Percentiles rank a stretch among this genome's conserved stretches.
These are phyloP conservation scores for Thermophis baileyi DNA, from an alignment of 2,113 vertebrate genomes.

Conservation along the genomic window DNA sequence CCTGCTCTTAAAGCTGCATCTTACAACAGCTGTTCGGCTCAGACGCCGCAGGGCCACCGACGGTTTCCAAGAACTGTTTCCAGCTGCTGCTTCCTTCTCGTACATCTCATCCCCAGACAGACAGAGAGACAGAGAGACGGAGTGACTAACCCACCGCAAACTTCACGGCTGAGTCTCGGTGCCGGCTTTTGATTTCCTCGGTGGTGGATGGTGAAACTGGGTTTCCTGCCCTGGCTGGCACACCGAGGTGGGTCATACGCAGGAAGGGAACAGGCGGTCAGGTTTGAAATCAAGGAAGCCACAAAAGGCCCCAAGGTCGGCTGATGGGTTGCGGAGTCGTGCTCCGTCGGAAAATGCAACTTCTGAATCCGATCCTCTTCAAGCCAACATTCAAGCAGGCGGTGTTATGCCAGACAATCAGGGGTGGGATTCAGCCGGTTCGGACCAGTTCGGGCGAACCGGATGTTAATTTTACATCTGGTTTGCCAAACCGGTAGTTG, in stretches of 20 bases:
- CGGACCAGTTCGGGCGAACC: too few species aligned
- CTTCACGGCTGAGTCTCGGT: conserved; percentile 51
- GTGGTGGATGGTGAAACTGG: background rate
- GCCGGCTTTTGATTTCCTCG: conserved; percentile 60
- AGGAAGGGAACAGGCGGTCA: too few species aligned
- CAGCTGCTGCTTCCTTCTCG: conserved; percentile 43
- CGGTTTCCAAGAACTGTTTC: conserved; percentile 53
- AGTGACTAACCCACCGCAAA: conserved; percentile 52
- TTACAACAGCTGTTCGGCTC: conserved; percentile 37
- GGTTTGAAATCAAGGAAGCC: background rate
- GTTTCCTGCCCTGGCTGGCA: background rate
- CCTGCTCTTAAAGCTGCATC: background rate
- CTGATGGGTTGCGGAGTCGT: background rate
- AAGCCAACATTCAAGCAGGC: background rate
- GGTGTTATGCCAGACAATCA: too few species aligned
- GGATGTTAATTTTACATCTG: too few species aligned
- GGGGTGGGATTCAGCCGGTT: too few species aligned
- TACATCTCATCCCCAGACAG: conserved; percentile 59
- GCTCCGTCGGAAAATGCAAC: background rate
- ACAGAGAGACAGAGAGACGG: background rate
- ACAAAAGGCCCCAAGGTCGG: background rate
- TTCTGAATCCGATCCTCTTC: background rate
- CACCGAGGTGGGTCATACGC: background rate
- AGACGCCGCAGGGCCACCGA: conserved; percentile 31
- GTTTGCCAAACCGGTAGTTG: too few species aligned